Percentiles rank a stretch among this genome's conserved stretches.
Conservation (phyloP, 1,140 invertebrate species). For the Drosophila sp. region DNA sequence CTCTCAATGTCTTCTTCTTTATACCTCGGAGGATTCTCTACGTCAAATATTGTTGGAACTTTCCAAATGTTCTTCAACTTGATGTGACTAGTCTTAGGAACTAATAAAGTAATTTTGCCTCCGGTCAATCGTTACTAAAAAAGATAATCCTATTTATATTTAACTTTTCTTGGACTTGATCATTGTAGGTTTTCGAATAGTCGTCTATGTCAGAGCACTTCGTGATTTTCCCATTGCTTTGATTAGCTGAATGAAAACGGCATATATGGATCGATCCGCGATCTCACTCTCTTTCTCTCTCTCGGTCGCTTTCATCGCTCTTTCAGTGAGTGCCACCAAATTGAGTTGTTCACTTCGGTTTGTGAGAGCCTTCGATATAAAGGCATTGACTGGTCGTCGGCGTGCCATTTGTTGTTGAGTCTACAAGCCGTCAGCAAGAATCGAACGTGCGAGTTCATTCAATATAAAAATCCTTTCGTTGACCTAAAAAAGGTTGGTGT, state of each 20-base stretch:
- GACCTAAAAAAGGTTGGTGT: conserved; percentile 69
- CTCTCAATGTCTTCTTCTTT: not conserved
- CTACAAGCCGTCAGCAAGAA: conserved; percentile 73
- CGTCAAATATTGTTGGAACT: not conserved
- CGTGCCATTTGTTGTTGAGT: conserved; percentile 83
- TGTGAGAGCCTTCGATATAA: conserved; percentile 70
- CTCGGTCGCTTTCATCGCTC: conserved; percentile 25
- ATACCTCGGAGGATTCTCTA: conserved; percentile 4
- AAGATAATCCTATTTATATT: too few species aligned
- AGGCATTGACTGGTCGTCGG: conserved; percentile 54
- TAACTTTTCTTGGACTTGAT: not conserved
- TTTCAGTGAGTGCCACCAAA: conserved; percentile 41
- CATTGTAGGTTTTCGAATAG: conserved; percentile 22
- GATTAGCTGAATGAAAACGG: conserved; percentile 58
- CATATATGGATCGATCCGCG: conserved; percentile 76
- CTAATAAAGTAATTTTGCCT: too few species aligned
- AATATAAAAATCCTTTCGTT: conserved; percentile 68
- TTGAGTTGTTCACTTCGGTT: conserved; percentile 40
- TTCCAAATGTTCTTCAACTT: not conserved
- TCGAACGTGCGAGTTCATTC: conserved; percentile 71
- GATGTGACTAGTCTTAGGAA: not conserved
- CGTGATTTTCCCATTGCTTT: conserved; percentile 20
- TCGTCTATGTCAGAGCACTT: conserved; percentile 21
- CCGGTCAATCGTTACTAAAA: too few species aligned
- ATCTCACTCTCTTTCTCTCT: conserved; percentile 44